Conservation (phyloP, 2,888 invertebrate genomes). For the Dolomedes plantarius region DNA sequence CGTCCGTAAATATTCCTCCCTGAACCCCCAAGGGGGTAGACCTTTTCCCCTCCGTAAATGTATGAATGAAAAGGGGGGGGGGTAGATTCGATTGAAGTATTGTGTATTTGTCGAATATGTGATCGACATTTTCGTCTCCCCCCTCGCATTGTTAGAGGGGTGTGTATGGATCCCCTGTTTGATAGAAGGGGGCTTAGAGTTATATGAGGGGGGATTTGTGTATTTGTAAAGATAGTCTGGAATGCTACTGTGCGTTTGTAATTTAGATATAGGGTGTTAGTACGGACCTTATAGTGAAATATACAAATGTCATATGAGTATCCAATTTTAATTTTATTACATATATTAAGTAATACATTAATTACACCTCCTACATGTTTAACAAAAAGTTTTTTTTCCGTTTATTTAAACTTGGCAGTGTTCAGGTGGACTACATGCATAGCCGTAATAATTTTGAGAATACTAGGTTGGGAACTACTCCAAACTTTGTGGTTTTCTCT, state of each 20-base stretch:
- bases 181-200: neutral
- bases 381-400: no score
- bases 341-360: no score
- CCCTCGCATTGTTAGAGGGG: neutral
- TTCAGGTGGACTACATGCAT: no score
- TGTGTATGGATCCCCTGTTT: neutral
- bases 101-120: constrained; percentile 65
- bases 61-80: neutral
- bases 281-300: no score
- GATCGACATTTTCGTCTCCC: constrained; percentile 56
- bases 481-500: no score
- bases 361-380: no score
- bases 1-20: constrained; percentile 38
- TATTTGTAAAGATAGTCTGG: neutral
- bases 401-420: no score
- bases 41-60: constrained; percentile 15
- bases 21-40: constrained; percentile 29
- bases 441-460: no score
- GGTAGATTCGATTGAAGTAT: constrained; percentile 46
- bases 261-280: neutral
- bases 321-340: no score
- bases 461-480: no score
- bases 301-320: no score
- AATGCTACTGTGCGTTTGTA: neutral
- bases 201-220: neutral